These are phyloP conservation scores for Petrophora chlorosata DNA, from an alignment of 2,888 invertebrate genomes.

Conservation along the genomic window DNA sequence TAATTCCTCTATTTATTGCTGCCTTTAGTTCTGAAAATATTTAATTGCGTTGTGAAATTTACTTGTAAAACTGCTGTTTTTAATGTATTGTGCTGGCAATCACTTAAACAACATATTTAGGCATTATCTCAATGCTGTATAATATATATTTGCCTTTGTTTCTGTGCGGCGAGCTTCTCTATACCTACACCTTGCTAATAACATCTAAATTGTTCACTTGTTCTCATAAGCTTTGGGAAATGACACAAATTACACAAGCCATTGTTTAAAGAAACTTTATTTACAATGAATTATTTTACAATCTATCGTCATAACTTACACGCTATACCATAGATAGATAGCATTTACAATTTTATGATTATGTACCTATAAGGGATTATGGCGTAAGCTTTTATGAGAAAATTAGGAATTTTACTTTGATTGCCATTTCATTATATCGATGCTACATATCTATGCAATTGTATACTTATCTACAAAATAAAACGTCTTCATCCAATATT, in stretches of 20 bases:
- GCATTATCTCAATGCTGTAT: too few species aligned
- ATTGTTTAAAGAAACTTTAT: conserved; percentile 76
- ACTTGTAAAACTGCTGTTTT: too few species aligned
- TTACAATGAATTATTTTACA: conserved; percentile 82
- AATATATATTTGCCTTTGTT: too few species aligned
- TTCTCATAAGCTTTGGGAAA: conserved; percentile 63
- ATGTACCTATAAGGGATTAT: not conserved
- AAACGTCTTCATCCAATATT: conserved; percentile 45
- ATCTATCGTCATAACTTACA: conserved; percentile 69
- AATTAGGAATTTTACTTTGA: not conserved
- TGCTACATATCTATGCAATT: conserved; percentile 20
- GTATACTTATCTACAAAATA: conserved; percentile 44
- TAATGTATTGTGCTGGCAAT: too few species aligned
- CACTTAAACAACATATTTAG: too few species aligned
- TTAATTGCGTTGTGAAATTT: too few species aligned
- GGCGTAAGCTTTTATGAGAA: conserved; percentile 3
- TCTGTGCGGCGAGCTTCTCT: too few species aligned
- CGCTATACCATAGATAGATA: conserved; percentile 54
- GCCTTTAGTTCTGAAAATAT: too few species aligned
- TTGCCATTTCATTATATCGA: conserved; percentile 10
- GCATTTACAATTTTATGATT: conserved; percentile 11
- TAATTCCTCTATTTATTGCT: too few species aligned
- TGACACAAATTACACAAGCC: conserved; percentile 60
- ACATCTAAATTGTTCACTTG: conserved; percentile 46
- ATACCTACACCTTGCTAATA: not conserved